Evolutionary conservation across 2,113 vertebrate species (phyloP).

Genomic region (Mirounga angustirostris): DNA sequence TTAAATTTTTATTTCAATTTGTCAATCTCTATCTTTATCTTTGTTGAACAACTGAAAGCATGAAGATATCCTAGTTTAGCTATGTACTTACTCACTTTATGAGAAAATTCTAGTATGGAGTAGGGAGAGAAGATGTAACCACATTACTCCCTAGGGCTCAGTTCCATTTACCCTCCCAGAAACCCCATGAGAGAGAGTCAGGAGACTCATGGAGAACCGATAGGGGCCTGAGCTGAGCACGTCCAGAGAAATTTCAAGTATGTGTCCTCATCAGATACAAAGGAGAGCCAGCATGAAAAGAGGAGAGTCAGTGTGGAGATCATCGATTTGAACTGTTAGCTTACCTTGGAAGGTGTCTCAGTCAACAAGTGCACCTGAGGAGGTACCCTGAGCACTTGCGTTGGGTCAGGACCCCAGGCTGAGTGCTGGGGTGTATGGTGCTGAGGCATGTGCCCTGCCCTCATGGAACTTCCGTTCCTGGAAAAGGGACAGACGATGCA

Average conservation of each 20-base stretch:
- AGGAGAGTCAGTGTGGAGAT: neutral
- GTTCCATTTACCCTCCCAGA: neutral
- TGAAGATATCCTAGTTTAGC: neutral
- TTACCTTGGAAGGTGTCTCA: neutral
- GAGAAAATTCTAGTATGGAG: neutral
- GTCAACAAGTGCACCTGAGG: neutral
- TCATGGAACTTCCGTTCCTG: neutral
- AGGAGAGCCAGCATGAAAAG: neutral
- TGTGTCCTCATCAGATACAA: neutral
- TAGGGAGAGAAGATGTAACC: neutral
- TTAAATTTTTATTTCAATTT: neutral
- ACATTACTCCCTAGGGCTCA: neutral
- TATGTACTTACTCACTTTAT: conserved; percentile 12
- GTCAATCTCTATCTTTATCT: neutral
- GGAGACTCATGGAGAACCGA: neutral
- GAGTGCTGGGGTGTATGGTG: neutral
- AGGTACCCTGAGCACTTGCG: neutral
- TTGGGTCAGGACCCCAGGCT: no score
- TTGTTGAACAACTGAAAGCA: neutral
- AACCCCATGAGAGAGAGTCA: neutral
- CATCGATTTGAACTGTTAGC: neutral
- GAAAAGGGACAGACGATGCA: fast-evolving
- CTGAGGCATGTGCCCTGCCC: no score
- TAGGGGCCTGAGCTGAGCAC: neutral
- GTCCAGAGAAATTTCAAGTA: neutral